These are phyloP conservation scores for Cryptocheilus praepositus DNA, from an alignment of 2,888 invertebrate species.

Conservation along the genomic window DNA sequence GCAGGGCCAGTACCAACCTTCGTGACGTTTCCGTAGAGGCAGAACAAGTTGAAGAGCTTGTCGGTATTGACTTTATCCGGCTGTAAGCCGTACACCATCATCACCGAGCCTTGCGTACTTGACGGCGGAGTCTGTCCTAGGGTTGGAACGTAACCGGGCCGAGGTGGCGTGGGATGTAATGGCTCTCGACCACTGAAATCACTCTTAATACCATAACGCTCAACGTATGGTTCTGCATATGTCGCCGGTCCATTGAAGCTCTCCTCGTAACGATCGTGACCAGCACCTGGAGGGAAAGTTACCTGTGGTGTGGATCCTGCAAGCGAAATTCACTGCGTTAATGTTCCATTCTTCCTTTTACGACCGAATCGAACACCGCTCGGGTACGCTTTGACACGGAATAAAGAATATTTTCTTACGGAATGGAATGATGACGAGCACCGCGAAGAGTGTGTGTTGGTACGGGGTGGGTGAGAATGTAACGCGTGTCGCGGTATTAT, in stretches of 20 bases:
- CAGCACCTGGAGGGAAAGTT: conserved; percentile 67
- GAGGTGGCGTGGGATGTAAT: conserved; percentile 71
- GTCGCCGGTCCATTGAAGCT: conserved; percentile 72
- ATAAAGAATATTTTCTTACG: no score
- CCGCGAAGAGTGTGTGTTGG: no score
- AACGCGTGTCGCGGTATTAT: no score
- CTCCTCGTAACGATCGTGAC: conserved; percentile 72
- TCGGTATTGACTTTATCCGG: conserved; percentile 96
- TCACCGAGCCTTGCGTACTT: conserved; percentile 86
- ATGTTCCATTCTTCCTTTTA: neutral
- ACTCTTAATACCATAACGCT: conserved; percentile 71
- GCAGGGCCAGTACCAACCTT: conserved; percentile 74
- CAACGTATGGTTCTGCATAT: conserved; percentile 72
- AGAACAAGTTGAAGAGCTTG: conserved; percentile 97
- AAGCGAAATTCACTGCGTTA: conserved; percentile 18
- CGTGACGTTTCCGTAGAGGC: conserved; percentile 98
- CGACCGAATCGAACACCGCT: neutral
- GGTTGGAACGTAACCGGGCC: conserved; percentile 72
- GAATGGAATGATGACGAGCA: no score
- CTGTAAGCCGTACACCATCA: conserved; percentile 99
- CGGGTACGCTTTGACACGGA: no score
- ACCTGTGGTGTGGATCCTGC: conserved; percentile 70
- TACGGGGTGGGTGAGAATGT: no score
- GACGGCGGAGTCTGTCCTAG: conserved; percentile 71
- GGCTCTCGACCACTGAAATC: conserved; percentile 72